These are phyloP conservation scores for Orchestes rusci DNA, from an alignment of 2,888 invertebrate genomes.

Conservation along the genomic window DNA sequence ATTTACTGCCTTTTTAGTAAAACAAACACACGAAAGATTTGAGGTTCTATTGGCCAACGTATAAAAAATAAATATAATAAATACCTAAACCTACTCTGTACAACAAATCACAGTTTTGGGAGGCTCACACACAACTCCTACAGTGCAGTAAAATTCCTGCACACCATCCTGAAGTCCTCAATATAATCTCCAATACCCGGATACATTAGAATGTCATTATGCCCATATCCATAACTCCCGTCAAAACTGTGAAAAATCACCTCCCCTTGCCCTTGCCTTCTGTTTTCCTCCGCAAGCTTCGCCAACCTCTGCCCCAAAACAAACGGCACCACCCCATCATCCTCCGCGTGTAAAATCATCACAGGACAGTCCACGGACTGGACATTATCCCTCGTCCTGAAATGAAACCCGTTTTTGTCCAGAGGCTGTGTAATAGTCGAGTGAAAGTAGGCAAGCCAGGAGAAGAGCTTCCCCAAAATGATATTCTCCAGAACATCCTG, in stretches of 20 bases:
- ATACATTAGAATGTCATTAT: constrained; percentile 33
- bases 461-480: constrained; percentile 33
- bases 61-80: too few relatives aligned
- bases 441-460: constrained; percentile 38
- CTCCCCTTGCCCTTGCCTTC: constrained; percentile 30
- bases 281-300: constrained; percentile 25
- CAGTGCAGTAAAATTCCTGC: constrained; percentile 32
- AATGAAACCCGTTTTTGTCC: constrained; percentile 36
- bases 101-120: too few relatives aligned
- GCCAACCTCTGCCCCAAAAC: constrained; percentile 29
- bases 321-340: constrained; percentile 36
- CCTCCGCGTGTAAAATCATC: constrained; percentile 39
- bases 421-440: constrained; percentile 35
- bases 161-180: constrained; percentile 14
- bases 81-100: too few relatives aligned
- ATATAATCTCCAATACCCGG: constrained; percentile 27
- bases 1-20: too few relatives aligned
- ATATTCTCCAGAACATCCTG: constrained; percentile 34
- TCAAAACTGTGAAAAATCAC: constrained; percentile 33
- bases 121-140: too few relatives aligned
- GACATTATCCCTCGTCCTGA: constrained; percentile 34
- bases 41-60: too few relatives aligned
- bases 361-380: constrained; percentile 36
- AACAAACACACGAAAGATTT: too few relatives aligned
- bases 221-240: constrained; percentile 30